Evolutionary conservation across 2,797 vertebrate genomes (phyloP), one percentile per base, ranked within the genome.

Genomic region (Spinibarbus caldwelli): DNA sequence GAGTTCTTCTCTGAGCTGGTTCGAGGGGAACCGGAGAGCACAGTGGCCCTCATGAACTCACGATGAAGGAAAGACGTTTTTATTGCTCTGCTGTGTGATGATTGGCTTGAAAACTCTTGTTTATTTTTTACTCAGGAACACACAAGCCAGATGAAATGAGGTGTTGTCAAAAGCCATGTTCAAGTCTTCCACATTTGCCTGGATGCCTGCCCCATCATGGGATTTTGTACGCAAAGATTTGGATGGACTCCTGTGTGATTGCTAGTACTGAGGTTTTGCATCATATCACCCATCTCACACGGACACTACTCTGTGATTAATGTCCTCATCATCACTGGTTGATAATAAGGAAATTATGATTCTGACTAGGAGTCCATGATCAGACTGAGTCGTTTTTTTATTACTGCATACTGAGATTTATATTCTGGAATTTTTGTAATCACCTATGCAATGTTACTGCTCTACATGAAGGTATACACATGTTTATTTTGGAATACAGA

Each of bases 1-100:
- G 92, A 97, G 89, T 99, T 99, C 92, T 99, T 99, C 94, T 97
- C 95, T 1, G 96, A 95, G 91, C 94, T 98, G 23, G 95, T 95
- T 10, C 96, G 97, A 0, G 94, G 94, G 12, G 96, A 96, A 86
- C 92, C 91, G 0, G 95, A 96, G 88, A 95, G 95, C 91, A 89
- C 95, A 0, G 90, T 95, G 87, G 87, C 96, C 0, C 88, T 96
- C 19, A 92, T 96, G 93, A 97, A 92, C 90, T 99, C 91, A 95
- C 75, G 52, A 21, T 14, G 29, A 31, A 8, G 49, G 17, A 57
- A 38, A 7, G 3, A 75, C 77, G 5, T 7, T 9, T 68, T 52
- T 62, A 7, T 47, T 2, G 14, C 26, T 5, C 43, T 34, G 5
- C 11, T 23, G 68, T 49, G 62, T 2, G 41, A 64, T 64, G 17